These are phyloP conservation scores for Drosophila ambigua DNA, from an alignment of 1,140 invertebrate species.

Conservation along the genomic window DNA sequence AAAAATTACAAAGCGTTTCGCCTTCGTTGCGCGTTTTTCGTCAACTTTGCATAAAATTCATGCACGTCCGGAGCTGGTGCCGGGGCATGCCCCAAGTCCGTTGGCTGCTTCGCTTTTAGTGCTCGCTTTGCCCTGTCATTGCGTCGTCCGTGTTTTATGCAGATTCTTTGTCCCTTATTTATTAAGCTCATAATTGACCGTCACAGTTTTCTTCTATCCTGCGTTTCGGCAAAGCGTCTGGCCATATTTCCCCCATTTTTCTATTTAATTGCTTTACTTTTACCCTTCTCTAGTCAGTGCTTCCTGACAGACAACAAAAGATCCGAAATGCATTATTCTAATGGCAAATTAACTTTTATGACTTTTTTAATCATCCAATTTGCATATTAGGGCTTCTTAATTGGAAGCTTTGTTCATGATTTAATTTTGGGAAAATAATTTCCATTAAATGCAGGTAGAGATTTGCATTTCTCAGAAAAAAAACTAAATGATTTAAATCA, in stretches of 20 bases:
- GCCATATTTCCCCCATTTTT: constrained; percentile 48
- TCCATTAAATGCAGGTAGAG: not conserved
- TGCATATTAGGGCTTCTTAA: constrained; percentile 61
- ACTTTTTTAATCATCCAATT: constrained; percentile 63
- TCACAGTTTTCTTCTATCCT: constrained; percentile 5
- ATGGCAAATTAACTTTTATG: constrained; percentile 76
- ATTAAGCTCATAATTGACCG: constrained; percentile 67
- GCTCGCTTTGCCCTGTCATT: constrained; percentile 25
- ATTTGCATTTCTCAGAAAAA: not conserved
- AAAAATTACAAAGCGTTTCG: constrained; percentile 49
- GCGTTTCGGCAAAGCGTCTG: constrained; percentile 9
- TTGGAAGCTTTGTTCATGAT: constrained; percentile 26
- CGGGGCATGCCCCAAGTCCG: not conserved
- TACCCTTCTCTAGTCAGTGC: not conserved
- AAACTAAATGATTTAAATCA: too few relatives aligned
- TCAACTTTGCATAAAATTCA: constrained; percentile 80
- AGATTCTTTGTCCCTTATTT: constrained; percentile 57
- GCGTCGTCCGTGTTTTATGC: constrained; percentile 32
- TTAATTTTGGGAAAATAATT: constrained; percentile 7
- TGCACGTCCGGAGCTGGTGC: constrained; percentile 47
- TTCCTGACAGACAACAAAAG: constrained; percentile 15
- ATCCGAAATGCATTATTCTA: constrained; percentile 65
- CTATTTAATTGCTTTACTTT: constrained; percentile 10
- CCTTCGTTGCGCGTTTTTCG: constrained; percentile 64
- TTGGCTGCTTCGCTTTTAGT: constrained; percentile 8